These are phyloP conservation scores for Sus cebifrons DNA, from an alignment of 2,797 vertebrate species.

Conservation along the genomic window DNA sequence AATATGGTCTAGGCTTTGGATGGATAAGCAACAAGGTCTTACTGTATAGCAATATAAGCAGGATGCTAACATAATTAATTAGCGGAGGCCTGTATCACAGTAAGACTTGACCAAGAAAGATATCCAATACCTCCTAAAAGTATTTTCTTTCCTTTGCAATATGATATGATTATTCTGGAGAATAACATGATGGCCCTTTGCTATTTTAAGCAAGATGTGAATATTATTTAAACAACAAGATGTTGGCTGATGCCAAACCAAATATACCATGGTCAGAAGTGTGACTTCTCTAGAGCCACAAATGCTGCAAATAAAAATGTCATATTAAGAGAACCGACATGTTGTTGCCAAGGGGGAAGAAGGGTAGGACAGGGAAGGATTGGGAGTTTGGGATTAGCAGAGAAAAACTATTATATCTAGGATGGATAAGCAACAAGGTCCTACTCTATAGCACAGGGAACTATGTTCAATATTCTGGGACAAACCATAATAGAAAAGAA, in stretches of 20 bases:
- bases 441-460: too few relatives aligned
- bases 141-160: slow-evolving; percentile 47
- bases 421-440: too few relatives aligned
- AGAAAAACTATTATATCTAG: too few relatives aligned
- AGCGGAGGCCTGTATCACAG: background rate
- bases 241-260: slow-evolving; percentile 42
- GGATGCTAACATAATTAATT: slow-evolving; percentile 9
- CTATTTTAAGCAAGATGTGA: slow-evolving; percentile 57
- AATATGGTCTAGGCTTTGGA: background rate
- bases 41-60: background rate
- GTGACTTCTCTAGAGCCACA: slow-evolving; percentile 12
- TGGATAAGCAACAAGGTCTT: too few relatives aligned
- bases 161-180: slow-evolving; percentile 47
- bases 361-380: too few relatives aligned
- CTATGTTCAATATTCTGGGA: too few relatives aligned
- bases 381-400: too few relatives aligned
- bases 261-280: slow-evolving; percentile 50
- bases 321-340: too few relatives aligned
- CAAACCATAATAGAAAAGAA: too few relatives aligned
- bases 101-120: background rate
- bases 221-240: slow-evolving; percentile 68
- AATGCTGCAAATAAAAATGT: slow-evolving; percentile 53
- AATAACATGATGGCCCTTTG: background rate
- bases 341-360: too few relatives aligned
- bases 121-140: slow-evolving; percentile 28